Evolutionary conservation across 2,797 vertebrate genomes (phyloP), one percentile per base, ranked within the genome.

Genomic region (Galago senegalensis): DNA sequence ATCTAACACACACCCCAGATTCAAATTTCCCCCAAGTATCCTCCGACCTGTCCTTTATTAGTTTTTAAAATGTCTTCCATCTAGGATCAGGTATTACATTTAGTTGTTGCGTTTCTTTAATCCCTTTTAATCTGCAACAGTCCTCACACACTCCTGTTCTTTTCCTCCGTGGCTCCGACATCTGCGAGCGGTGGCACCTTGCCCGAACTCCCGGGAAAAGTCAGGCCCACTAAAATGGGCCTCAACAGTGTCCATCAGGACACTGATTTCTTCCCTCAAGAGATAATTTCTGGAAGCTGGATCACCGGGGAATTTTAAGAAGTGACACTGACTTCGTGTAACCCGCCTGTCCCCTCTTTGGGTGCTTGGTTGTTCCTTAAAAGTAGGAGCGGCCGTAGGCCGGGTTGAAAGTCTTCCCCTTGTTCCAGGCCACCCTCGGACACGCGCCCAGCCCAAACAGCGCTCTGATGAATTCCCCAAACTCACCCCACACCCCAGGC

Each of bases 181-280:
- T n/a, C 37, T 14, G 34, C 7, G 12, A 60, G 29, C 0, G 1
- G 8, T 0, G 20, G 7, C 3, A 0, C 2, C 0, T 13, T 0
- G 3, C 7, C 21, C 27, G 12, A 2, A 37, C 43, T 56, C 46
- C 49, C 3, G 1, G 1, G 49, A n/a, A 81, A 25, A 21, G 31
- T 1, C 17, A 1, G 7, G 11, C 53, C 70, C 18, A n/a, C 40
- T 16, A 56, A 58, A 61, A 80, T 29, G 18, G 46, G 60, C 49
- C 18, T 40, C 11, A 21, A 27, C 12, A 56, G 16, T 4, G 80
- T 65, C n/a, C 65, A 20, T 27, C 65, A 65, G 31, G n/a, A 61
- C 27, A 27, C 2, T 0, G 1, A 5, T 34, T 58, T 40, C 1
- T 8, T 81, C 83, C 31, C 14, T 7, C 53, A 46, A 90, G 77